Evolutionary conservation across 2,113 vertebrate genomes (phyloP).

Genomic region (Polypterus bichir): DNA sequence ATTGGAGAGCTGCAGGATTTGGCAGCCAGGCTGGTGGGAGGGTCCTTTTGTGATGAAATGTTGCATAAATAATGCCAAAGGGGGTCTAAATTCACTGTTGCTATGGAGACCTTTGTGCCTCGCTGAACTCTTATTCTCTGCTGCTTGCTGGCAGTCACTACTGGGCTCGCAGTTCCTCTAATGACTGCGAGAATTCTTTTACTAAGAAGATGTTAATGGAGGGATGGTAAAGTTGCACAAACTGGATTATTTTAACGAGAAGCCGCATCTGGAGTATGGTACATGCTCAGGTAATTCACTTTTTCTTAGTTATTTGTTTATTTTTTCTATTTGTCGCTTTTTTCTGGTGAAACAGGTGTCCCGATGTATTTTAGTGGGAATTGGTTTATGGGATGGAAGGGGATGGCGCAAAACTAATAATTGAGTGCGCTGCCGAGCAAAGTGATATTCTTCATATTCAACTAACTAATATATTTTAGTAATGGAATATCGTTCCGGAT

Average conservation of each 20-base stretch:
- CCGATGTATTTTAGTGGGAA: neutral
- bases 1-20: slow-evolving; percentile 47
- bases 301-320: neutral
- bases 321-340: neutral
- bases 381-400: neutral
- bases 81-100: slow-evolving; percentile 76
- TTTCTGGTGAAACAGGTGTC: slow-evolving; percentile 19
- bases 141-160: slow-evolving; percentile 38
- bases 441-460: no score
- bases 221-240: slow-evolving; percentile 19
- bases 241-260: slow-evolving; percentile 14
- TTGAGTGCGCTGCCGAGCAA: no score
- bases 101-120: slow-evolving; percentile 91
- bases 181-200: slow-evolving; percentile 32
- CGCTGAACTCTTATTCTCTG: slow-evolving; percentile 58
- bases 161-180: slow-evolving; percentile 30
- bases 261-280: slow-evolving; percentile 37
- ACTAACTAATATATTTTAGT: no score
- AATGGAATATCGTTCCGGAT: no score
- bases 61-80: slow-evolving; percentile 76
- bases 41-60: slow-evolving; percentile 74
- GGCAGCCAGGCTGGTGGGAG: slow-evolving; percentile 56
- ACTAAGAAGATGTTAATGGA: slow-evolving; percentile 18
- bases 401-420: neutral
- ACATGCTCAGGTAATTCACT: slow-evolving; percentile 44